phyloP scores from a whole-genome alignment of 2,113 vertebrate genomes.

The Lepus americanus region DNA sequence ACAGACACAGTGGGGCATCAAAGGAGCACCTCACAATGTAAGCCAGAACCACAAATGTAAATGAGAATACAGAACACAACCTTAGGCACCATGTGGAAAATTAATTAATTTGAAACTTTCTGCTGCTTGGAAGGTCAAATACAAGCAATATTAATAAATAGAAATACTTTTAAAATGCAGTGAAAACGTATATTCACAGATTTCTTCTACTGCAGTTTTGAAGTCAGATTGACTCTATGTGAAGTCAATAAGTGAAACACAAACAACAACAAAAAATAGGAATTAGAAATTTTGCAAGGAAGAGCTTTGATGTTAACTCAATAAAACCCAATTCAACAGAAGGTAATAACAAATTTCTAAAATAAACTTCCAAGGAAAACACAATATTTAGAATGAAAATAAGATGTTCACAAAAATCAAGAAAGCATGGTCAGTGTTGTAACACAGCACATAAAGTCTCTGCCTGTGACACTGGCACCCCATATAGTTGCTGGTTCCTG shows the following conservation, averaged over 20 bases:
- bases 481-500: too few relatives aligned
- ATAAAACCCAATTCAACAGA: background rate
- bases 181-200: background rate
- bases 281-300: background rate
- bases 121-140: background rate
- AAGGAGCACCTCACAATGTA: background rate
- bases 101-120: background rate
- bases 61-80: background rate
- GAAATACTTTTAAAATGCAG: background rate
- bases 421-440: background rate
- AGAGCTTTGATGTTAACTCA: background rate
- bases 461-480: too few relatives aligned
- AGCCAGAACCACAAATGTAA: background rate
- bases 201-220: background rate
- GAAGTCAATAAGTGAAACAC: background rate
- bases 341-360: background rate
- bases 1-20: fast-evolving
- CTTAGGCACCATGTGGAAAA: background rate
- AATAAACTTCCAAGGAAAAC: background rate
- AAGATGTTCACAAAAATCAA: background rate
- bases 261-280: background rate
- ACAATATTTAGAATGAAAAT: background rate
- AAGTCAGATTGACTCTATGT: background rate
- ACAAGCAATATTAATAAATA: background rate
- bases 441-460: too few relatives aligned